A percentile compares a stretch with the other conserved stretches of the same genome.
Conservation (phyloP, 2,888 invertebrate genomes). For the Aporophyla lueneburgensis region DNA sequence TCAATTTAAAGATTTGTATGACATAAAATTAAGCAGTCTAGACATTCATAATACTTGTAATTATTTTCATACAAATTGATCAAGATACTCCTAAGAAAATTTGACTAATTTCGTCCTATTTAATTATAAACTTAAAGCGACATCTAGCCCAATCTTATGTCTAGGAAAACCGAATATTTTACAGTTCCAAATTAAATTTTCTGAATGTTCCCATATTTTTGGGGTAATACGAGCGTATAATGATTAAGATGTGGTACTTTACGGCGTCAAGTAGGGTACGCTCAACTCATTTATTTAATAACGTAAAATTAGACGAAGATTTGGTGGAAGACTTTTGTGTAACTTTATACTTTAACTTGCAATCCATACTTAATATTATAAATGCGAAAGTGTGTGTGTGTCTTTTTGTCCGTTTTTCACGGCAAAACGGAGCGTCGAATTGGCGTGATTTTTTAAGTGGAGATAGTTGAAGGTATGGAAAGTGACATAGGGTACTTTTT, state of each 20-base stretch:
- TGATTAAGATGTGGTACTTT: constrained; percentile 28
- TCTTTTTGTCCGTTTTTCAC: no score
- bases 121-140: background rate
- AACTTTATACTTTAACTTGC: background rate
- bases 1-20: background rate
- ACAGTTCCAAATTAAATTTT: background rate
- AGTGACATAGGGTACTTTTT: no score
- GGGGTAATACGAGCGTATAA: constrained; percentile 3
- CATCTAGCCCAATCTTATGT: background rate
- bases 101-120: background rate
- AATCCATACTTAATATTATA: no score
- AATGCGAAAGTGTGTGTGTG: no score
- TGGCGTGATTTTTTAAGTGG: no score
- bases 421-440: no score
- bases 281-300: constrained; percentile 17
- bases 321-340: background rate
- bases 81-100: background rate
- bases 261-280: background rate
- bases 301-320: constrained; percentile 9
- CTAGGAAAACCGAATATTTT: background rate
- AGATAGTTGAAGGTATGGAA: no score
- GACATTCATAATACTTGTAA: background rate
- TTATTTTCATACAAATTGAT: background rate
- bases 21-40: constrained; percentile 1
- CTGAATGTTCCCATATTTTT: constrained; percentile 4